These are phyloP conservation scores for Diceros bicornis DNA, from an alignment of 2,797 vertebrate species.

Conservation along the genomic window DNA sequence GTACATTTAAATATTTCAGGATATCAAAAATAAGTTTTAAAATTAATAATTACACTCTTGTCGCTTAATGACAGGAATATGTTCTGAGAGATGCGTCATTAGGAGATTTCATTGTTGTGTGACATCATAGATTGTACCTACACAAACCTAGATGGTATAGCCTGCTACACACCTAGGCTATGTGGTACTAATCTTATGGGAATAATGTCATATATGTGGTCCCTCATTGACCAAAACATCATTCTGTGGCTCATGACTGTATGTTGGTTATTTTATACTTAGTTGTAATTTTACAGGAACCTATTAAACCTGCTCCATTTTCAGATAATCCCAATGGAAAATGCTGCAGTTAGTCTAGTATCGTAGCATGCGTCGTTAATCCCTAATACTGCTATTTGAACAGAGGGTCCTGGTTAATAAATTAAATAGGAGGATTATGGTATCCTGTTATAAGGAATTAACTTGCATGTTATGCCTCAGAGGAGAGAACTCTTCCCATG, in stretches of 20 bases:
- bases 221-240: no score
- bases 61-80: no score
- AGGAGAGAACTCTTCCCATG: neutral
- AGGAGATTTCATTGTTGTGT: no score
- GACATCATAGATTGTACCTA: no score
- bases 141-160: no score
- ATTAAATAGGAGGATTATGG: conserved; percentile 38
- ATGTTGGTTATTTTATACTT: conserved; percentile 7
- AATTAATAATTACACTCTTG: neutral
- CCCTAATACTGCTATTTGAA: neutral
- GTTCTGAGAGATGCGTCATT: no score
- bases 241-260: no score
- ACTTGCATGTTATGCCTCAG: conserved; percentile 63
- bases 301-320: conserved; percentile 18
- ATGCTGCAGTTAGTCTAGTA: neutral
- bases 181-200: no score
- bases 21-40: conserved; percentile 4
- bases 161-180: no score
- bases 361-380: neutral
- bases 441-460: conserved; percentile 43
- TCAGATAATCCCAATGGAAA: conserved; percentile 4
- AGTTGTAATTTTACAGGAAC: neutral
- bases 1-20: neutral
- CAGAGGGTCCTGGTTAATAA: conserved; percentile 36
- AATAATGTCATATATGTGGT: no score